A percentile compares a stretch with the other conserved stretches of the same genome.
Evolutionary conservation across 2,797 vertebrate genomes (phyloP).

Genomic region (Ficedula albicollis): DNA sequence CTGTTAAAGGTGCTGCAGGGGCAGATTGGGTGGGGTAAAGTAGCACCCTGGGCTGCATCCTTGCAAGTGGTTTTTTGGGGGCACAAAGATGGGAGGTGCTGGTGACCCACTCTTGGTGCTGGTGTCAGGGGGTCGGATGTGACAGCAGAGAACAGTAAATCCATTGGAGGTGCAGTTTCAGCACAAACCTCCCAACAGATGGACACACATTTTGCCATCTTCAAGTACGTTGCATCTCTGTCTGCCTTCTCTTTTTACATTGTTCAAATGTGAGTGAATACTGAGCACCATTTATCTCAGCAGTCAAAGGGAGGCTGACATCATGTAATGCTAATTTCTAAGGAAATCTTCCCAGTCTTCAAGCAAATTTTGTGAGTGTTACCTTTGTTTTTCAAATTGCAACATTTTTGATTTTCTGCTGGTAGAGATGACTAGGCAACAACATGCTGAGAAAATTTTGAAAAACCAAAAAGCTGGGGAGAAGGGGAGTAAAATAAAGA

Average conservation of each 20-base stretch:
- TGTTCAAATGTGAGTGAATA: background rate
- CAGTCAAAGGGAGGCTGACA: background rate
- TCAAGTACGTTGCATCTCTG: fast-evolving
- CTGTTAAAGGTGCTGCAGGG: background rate
- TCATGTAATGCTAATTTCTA: background rate
- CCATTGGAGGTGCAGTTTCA: background rate
- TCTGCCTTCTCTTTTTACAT: background rate
- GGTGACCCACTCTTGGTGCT: background rate
- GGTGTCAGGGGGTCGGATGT: background rate
- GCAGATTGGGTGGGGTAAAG: background rate
- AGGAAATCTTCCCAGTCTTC: background rate
- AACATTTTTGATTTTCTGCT: background rate
- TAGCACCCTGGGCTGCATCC: background rate
- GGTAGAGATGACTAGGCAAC: background rate
- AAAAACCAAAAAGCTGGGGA: background rate
- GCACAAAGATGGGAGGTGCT: background rate
- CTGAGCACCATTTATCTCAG: background rate
- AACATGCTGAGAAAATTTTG: background rate
- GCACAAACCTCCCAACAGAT: background rate
- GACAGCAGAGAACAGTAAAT: background rate
- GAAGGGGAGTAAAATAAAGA: background rate
- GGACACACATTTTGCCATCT: background rate
- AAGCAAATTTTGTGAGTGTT: background rate
- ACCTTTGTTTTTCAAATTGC: background rate
- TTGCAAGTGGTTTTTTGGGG: background rate